Evolutionary conservation across 1,140 invertebrate genomes (phyloP).

Genomic region (Leptinotarsa defecta): DNA sequence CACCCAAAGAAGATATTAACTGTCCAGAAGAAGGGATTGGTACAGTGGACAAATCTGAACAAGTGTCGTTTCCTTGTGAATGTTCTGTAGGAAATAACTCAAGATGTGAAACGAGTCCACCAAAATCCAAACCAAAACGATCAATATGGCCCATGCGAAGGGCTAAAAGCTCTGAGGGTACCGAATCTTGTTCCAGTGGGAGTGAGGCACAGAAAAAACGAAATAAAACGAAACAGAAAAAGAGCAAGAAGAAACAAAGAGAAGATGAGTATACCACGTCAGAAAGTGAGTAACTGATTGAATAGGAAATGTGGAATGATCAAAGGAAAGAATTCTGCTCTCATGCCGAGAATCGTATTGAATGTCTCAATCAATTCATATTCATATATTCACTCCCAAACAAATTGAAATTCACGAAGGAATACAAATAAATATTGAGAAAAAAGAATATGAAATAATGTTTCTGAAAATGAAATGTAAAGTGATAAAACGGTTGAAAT

Average conservation of each 20-base stretch:
- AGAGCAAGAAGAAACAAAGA: not conserved
- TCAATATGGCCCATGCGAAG: not conserved
- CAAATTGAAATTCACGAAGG: too few species aligned
- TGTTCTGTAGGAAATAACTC: not conserved
- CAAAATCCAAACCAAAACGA: not conserved
- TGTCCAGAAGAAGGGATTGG: not conserved
- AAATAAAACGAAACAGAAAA: not conserved
- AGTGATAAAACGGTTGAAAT: too few species aligned
- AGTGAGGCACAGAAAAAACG: not conserved
- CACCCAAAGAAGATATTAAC: not conserved
- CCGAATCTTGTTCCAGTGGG: not conserved
- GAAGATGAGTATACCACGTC: too few species aligned
- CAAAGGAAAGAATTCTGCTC: too few species aligned
- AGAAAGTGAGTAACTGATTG: too few species aligned
- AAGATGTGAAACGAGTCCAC: not conserved
- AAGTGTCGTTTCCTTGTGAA: not conserved
- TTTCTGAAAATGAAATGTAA: too few species aligned
- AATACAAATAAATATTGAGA: too few species aligned
- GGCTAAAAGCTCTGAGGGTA: not conserved
- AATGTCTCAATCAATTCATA: too few species aligned
- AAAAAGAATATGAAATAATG: too few species aligned
- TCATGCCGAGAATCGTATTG: too few species aligned
- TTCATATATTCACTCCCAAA: too few species aligned
- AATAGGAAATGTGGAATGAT: too few species aligned
- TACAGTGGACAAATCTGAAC: not conserved